Conservation (phyloP, 1,140 invertebrate species). For the Pseudomyrmex concolor region DNA sequence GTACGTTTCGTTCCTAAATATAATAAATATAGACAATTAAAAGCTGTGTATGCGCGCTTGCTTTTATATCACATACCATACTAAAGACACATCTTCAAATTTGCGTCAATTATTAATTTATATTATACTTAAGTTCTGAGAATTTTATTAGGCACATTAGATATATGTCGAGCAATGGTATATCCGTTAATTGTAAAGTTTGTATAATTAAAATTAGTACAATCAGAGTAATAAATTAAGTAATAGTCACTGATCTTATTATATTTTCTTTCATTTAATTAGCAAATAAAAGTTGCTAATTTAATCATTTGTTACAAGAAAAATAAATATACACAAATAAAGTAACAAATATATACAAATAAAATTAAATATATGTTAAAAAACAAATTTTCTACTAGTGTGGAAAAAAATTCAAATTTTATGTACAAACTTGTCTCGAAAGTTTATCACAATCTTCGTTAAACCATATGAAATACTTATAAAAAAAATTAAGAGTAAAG, state of each 20-base stretch:
- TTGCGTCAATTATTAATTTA: neutral
- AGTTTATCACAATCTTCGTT: neutral
- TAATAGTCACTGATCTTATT: slow-evolving; percentile 4
- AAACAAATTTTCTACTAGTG: neutral
- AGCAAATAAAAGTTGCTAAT: neutral
- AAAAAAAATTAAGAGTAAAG: slow-evolving; percentile 30
- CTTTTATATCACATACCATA: neutral
- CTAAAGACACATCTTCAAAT: slow-evolving; percentile 5
- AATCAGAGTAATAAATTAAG: slow-evolving; percentile 6
- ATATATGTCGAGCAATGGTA: neutral
- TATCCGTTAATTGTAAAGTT: neutral
- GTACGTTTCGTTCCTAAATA: slow-evolving; percentile 32
- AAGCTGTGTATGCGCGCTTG: neutral
- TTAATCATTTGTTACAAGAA: neutral
- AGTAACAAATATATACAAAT: neutral
- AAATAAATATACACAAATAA: neutral
- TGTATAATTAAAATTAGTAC: slow-evolving; percentile 12
- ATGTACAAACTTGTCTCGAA: neutral
- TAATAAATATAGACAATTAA: slow-evolving; percentile 30
- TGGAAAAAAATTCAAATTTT: neutral
- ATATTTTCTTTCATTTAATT: neutral
- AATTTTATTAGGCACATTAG: slow-evolving; percentile 11
- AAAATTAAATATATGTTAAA: slow-evolving; percentile 4
- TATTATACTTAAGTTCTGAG: slow-evolving; percentile 7
- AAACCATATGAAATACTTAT: neutral